phyloP scores from a whole-genome alignment of 2,797 vertebrate genomes.

The Naso thynnoides region DNA sequence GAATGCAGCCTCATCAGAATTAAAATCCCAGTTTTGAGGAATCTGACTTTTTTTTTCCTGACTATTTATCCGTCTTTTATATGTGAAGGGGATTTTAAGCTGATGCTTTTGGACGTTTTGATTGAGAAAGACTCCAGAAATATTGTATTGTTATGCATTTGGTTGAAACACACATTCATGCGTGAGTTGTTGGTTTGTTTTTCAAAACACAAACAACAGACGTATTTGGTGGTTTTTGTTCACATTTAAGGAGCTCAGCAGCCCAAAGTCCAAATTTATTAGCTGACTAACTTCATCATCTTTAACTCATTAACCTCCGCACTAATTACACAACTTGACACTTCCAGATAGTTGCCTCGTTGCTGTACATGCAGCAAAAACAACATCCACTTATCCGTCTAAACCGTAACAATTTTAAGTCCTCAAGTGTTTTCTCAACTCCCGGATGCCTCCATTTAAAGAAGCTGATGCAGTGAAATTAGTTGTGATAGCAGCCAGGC shows the following conservation, averaged over 20 bases:
- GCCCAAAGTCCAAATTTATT: not conserved
- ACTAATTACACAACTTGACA: too few species aligned
- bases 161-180: conserved; percentile 24
- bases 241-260: conserved; percentile 7
- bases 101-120: not conserved
- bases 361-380: conserved; percentile 5
- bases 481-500: conserved; percentile 45
- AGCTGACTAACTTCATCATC: too few species aligned
- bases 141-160: conserved; percentile 4
- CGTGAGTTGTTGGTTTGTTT: conserved; percentile 22
- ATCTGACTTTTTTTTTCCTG: not conserved
- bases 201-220: conserved; percentile 29
- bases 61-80: too few species aligned
- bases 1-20: conserved; percentile 31
- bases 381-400: conserved; percentile 21
- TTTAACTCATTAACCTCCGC: too few species aligned
- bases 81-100: not conserved
- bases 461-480: conserved; percentile 20
- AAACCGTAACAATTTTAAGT: not conserved
- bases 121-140: not conserved
- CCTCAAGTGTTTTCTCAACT: conserved; percentile 46
- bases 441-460: conserved; percentile 50
- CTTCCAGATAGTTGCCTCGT: conserved; percentile 1
- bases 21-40: not conserved
- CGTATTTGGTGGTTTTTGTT: conserved; percentile 13